A percentile compares a stretch with the other conserved stretches of the same genome.
Evolutionary conservation across 2,888 invertebrate species (phyloP).

Genomic region (Drosophila rellima): DNA sequence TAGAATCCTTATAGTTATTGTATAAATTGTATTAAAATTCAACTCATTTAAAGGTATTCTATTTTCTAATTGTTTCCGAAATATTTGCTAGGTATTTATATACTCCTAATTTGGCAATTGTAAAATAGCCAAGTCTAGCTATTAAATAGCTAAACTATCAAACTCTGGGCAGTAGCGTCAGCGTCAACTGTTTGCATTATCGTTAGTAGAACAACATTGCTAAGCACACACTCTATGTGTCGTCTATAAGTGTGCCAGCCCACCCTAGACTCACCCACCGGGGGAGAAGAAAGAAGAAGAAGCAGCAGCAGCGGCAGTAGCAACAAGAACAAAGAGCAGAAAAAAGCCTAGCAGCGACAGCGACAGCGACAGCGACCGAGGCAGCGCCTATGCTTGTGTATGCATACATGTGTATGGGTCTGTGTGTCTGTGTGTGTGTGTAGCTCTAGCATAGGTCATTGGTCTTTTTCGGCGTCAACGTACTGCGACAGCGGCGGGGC

Average conservation of each 20-base stretch:
- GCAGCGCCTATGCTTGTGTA: conserved; percentile 54
- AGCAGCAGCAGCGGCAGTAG: conserved; percentile 38
- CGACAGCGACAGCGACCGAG: conserved; percentile 36
- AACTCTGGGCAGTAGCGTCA: conserved; percentile 17
- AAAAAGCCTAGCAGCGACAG: conserved; percentile 58
- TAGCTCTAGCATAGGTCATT: conserved; percentile 84
- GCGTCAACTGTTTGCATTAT: conserved; percentile 78
- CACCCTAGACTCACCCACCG: conserved; percentile 54
- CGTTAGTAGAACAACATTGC: conserved; percentile 81
- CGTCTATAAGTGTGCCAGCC: conserved; percentile 76
- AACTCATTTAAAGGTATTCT: too few species aligned
- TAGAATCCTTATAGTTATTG: too few species aligned
- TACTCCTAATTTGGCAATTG: not conserved
- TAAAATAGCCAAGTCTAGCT: not conserved
- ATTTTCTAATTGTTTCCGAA: too few species aligned
- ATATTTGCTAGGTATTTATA: too few species aligned
- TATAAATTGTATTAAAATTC: too few species aligned
- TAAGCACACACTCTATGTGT: conserved; percentile 73
- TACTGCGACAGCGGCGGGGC: conserved; percentile 74
- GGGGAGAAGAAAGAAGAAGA: conserved; percentile 16
- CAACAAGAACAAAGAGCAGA: conserved; percentile 13
- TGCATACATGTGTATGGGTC: conserved; percentile 7
- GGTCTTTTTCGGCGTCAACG: conserved; percentile 86
- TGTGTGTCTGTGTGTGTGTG: conserved; percentile 35
- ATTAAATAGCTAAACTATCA: not conserved